Evolutionary conservation across 2,797 vertebrate genomes (phyloP), one percentile per base, ranked within the genome.

Genomic region (Columba guinea): DNA sequence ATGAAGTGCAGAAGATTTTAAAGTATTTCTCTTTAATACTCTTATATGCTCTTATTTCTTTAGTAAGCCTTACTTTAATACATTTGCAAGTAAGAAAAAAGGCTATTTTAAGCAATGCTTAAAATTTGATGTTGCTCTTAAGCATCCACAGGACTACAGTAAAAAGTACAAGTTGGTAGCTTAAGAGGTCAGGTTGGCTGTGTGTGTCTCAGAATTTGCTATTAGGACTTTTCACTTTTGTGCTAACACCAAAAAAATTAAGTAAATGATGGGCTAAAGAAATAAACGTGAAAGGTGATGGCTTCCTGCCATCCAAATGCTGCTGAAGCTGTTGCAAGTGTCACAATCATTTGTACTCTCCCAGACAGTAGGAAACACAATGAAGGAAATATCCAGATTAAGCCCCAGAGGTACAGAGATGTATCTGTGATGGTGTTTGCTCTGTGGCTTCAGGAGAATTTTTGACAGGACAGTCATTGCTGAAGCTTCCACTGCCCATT

Each of bases 61-160:
- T 67, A 76, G 9, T 75, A 76, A 89, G 49, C 89, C 68, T 86
- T 81, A 6, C 32, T 92, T 73, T 37, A 83, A 92, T 70, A 96
- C 67, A 86, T 85, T 93, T 95, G 32, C 30, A 67, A 91, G 28
- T 34, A 52, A 26, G 28, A 95, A 95, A 88, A 39, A 48, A 87
- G 26, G 16, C 4, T 41, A 12, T 34, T 88, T 86, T 58, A 78
- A 21, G 26, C 8, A 53, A 11, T 62, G 77, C 18, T 81, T 79
- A 80, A 51, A 95, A 69, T 24, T 30, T 21, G 39, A 11, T 11
- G 2, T 52, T 89, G 94, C 62, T 49, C 67, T 53, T 81, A 60
- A 70, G 35, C n/a, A 39, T 58, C n/a, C 27, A 46, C 37, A 48
- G 28, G 35, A 78, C 92, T 87, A 59, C 18, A 59, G 21, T 35